Percentiles rank a stretch among this genome's conserved stretches.
These are phyloP conservation scores for Alexandromys fortis DNA, from an alignment of 2,113 vertebrate genomes.

Conservation along the genomic window DNA sequence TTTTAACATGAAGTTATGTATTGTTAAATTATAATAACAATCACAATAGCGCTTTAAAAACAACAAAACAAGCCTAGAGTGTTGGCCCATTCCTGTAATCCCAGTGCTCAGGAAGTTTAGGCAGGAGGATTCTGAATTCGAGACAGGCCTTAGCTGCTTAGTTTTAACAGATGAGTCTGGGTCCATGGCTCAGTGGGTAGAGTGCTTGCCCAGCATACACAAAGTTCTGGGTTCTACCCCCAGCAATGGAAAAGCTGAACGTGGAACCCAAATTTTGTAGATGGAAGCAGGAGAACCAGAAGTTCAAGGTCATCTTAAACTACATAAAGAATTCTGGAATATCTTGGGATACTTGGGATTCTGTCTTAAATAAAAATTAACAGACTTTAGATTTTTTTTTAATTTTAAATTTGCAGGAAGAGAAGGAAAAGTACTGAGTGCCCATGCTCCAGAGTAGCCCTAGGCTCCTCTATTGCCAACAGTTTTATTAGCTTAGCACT, in stretches of 20 bases:
- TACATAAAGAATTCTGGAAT: not conserved
- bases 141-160: not conserved
- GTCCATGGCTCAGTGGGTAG: not conserved
- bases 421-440: not conserved
- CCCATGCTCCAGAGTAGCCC: not conserved
- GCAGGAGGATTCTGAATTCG: not conserved
- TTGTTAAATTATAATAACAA: not conserved
- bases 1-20: not conserved
- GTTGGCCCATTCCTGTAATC: not conserved
- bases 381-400: not conserved
- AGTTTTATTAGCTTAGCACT: not conserved
- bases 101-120: not conserved
- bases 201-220: not conserved
- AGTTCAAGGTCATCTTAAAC: not conserved
- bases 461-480: not conserved
- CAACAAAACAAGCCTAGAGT: not conserved
- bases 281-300: not conserved
- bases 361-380: not conserved
- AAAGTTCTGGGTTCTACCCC: not conserved
- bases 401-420: not conserved
- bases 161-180: not conserved
- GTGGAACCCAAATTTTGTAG: not conserved
- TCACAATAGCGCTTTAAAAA: not conserved
- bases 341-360: not conserved
- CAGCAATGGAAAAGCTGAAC: not conserved